Percentiles rank a stretch among this genome's conserved stretches.
phyloP scores from a whole-genome alignment of 1,140 invertebrate species.

The Bursaphelenchus mucronatus region DNA sequence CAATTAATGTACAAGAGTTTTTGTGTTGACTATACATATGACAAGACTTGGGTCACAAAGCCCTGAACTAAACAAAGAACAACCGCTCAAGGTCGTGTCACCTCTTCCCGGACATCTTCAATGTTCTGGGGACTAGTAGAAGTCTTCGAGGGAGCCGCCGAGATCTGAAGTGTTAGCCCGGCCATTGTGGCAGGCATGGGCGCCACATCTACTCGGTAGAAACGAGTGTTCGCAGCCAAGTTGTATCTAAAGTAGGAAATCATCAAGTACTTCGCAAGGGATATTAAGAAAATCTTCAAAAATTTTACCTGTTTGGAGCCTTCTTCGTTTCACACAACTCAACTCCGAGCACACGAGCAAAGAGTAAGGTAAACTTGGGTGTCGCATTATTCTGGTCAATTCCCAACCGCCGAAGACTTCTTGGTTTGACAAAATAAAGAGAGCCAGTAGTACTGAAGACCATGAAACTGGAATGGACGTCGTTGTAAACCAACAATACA shows the following conservation, averaged over 20 bases:
- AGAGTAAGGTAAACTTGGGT: slow-evolving; percentile 27
- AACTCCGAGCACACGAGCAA: slow-evolving; percentile 33
- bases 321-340: slow-evolving; percentile 46
- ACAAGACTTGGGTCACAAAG: too few relatives aligned
- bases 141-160: too few relatives aligned
- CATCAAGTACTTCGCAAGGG: neutral
- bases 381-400: slow-evolving; percentile 15
- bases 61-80: too few relatives aligned
- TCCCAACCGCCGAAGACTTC: slow-evolving; percentile 31
- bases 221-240: slow-evolving; percentile 43
- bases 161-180: too few relatives aligned
- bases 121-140: too few relatives aligned
- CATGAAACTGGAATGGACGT: slow-evolving; percentile 22
- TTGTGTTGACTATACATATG: too few relatives aligned
- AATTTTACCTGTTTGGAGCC: slow-evolving; percentile 32
- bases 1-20: too few relatives aligned
- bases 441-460: slow-evolving; percentile 17
- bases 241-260: slow-evolving; percentile 37
- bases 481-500: slow-evolving; percentile 32
- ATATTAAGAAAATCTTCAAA: neutral
- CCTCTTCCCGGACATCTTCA: too few relatives aligned
- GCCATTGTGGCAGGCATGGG: slow-evolving; percentile 21
- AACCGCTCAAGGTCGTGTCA: too few relatives aligned
- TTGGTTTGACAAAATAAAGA: slow-evolving; percentile 42
- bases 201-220: slow-evolving; percentile 42